Evolutionary conservation across 2,797 vertebrate species (phyloP).

Genomic region (Labeo calbasu): DNA sequence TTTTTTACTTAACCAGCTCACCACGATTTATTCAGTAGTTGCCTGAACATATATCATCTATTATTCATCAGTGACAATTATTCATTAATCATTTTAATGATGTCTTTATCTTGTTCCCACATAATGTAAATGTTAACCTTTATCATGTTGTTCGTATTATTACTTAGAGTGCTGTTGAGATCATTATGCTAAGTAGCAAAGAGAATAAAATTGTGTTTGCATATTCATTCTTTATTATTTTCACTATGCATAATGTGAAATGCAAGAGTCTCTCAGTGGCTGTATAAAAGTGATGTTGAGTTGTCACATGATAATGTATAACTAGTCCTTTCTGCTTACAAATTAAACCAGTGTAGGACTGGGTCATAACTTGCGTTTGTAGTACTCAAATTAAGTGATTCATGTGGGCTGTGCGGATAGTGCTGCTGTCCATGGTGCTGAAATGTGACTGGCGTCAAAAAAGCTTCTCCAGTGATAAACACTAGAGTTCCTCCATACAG

Average conservation of each 20-base stretch:
- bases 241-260: not conserved
- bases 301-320: not conserved
- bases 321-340: not conserved
- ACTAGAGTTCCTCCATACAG: not conserved
- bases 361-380: not conserved
- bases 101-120: not conserved
- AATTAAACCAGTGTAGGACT: not conserved
- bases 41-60: not conserved
- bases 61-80: not conserved
- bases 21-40: not conserved
- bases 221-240: not conserved
- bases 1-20: not conserved
- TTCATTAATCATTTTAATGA: not conserved
- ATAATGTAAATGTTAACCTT: not conserved
- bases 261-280: not conserved
- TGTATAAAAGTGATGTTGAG: not conserved
- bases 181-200: not conserved
- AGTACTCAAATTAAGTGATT: not conserved
- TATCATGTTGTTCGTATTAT: not conserved
- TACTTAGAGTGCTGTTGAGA: not conserved
- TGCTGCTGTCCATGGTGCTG: conserved; percentile 33
- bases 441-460: not conserved
- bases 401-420: not conserved
- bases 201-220: not conserved
- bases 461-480: not conserved